phyloP scores from a whole-genome alignment of 2,797 vertebrate species.

The Crocidura indochinensis region DNA sequence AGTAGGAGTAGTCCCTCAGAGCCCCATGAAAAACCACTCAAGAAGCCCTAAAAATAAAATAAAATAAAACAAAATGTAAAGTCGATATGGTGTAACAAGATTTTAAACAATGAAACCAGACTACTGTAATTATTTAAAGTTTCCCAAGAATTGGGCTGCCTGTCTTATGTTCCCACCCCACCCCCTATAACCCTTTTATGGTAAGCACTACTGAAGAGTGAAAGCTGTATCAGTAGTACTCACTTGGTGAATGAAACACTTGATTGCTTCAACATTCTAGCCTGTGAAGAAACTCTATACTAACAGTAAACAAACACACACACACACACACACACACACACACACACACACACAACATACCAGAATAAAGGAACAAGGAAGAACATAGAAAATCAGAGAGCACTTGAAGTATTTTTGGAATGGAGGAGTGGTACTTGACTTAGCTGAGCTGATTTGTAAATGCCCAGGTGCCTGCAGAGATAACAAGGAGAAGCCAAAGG shows the following conservation, averaged over 20 bases:
- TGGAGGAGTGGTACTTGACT: slow-evolving; percentile 13
- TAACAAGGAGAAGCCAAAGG: not conserved
- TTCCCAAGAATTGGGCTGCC: too few species aligned
- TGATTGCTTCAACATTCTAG: not conserved
- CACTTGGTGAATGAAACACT: not conserved
- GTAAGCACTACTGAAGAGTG: not conserved
- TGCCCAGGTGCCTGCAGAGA: not conserved
- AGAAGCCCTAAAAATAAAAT: too few species aligned
- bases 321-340: too few species aligned
- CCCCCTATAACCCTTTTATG: too few species aligned
- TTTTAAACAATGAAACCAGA: too few species aligned
- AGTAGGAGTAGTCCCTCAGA: too few species aligned
- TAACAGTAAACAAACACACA: slow-evolving; percentile 24
- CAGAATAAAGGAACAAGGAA: slow-evolving; percentile 17
- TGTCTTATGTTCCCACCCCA: too few species aligned
- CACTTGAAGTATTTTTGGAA: slow-evolving; percentile 5
- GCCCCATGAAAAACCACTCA: too few species aligned
- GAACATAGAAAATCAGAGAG: not conserved
- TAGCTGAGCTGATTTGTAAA: not conserved
- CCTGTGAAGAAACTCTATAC: not conserved
- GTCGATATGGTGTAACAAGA: too few species aligned
- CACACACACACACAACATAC: not conserved
- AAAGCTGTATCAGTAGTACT: not conserved
- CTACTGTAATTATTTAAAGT: too few species aligned
- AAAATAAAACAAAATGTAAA: too few species aligned